A percentile compares a stretch with the other conserved stretches of the same genome.
Conservation (phyloP, 2,113 vertebrate genomes). For the Notarius lentiginosus region DNA sequence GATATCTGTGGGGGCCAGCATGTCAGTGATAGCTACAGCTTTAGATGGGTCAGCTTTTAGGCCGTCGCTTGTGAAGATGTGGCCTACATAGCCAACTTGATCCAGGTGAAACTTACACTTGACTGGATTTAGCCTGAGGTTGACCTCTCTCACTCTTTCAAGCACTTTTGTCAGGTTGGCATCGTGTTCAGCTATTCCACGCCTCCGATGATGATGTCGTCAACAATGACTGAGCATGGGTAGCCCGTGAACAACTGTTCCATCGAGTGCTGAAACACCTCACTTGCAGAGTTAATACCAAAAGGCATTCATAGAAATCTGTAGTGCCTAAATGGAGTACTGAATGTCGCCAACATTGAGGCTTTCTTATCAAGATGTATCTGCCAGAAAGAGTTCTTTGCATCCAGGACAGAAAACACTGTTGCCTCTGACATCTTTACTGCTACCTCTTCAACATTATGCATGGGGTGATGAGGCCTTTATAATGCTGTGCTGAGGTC, state of each 20-base stretch:
- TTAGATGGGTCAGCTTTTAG: neutral
- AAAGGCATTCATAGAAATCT: neutral
- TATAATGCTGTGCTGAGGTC: slow-evolving; percentile 11
- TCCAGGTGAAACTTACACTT: slow-evolving; percentile 58
- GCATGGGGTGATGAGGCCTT: neutral
- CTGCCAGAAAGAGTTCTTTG: slow-evolving; percentile 28
- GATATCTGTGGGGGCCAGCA: slow-evolving; percentile 19
- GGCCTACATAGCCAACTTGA: slow-evolving; percentile 53
- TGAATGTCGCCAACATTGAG: too few species aligned
- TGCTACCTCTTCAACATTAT: too few species aligned
- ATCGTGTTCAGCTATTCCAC: slow-evolving; percentile 40
- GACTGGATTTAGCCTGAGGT: slow-evolving; percentile 43
- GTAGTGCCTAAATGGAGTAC: slow-evolving; percentile 5
- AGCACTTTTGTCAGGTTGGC: slow-evolving; percentile 45
- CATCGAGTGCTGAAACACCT: too few species aligned
- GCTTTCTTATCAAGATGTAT: neutral
- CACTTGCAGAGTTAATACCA: slow-evolving; percentile 29
- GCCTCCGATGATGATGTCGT: neutral
- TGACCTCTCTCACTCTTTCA: neutral
- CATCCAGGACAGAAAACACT: too few species aligned
- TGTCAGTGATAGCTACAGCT: slow-evolving; percentile 12
- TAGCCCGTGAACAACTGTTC: neutral
- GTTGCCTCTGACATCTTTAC: too few species aligned
- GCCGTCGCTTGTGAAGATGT: neutral
- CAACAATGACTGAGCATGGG: slow-evolving; percentile 24